Base-by-base conservation (phyloP, 2,888 invertebrate genomes). In the Tetragonisca angustula region DNA sequence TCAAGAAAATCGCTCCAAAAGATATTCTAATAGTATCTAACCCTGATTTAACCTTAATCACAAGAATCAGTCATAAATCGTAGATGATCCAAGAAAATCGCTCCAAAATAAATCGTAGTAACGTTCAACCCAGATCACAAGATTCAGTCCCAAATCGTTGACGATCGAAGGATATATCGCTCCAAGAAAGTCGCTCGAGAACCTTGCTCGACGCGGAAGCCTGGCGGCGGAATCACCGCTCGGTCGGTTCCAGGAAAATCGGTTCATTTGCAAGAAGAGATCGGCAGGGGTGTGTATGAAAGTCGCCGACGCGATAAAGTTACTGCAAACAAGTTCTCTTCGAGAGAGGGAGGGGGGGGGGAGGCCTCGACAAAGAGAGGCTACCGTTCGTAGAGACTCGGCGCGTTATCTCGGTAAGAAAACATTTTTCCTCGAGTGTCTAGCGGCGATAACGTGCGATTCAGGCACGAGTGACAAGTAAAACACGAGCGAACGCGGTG, bases 381-480 rank as follows among this genome's bases (percentile, higher is more conserved):
- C 13, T n/a, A 52, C 68, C 9, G 4, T 2, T 6, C 32, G 21
- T 32, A 13, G 24, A 2, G 9, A 43, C 43, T 43, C 43, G 43
- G 43, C 43, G 32, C 6, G 50, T 73, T 77, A 77, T 82, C 43
- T 43, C 82, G 2, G 59, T 3, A 21, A 50, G 61, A 74, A 75
- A 84, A 75, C 27, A 59, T 67, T 68, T 82, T 78, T 67, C 50
- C 61, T 2, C 61, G 4, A 19, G 56, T 17, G 15, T 59, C 3
- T 43, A 24, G n/a, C 43, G 13, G 21, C 65, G 65, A 27, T 59
- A 50, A 56, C 27, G 43, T 32, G 24, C 43, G 43, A 27, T 70
- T 59, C n/a, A 43, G 43, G 19, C 52, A 24, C 69, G 65, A 83
- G 74, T 62, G 62, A 78, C 75, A 74, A 62, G 71, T 32, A 59